These are phyloP conservation scores for Ophion obscuratus DNA, from an alignment of 2,888 invertebrate species.

Conservation along the genomic window DNA sequence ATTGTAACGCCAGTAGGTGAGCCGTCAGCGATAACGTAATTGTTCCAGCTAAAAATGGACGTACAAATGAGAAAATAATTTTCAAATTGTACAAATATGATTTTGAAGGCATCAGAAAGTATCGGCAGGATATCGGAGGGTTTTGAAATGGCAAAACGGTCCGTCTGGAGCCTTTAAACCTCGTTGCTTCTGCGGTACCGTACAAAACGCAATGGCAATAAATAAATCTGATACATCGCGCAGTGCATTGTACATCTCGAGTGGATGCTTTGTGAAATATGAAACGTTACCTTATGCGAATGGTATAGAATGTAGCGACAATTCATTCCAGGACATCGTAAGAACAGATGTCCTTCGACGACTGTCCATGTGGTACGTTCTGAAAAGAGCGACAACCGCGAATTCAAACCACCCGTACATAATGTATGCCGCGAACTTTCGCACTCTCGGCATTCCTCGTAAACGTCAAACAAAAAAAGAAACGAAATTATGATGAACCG, in stretches of 20 bases:
- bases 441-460: neutral
- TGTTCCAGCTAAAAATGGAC: too few relatives aligned
- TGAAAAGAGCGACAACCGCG: conserved; percentile 19
- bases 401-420: conserved; percentile 10
- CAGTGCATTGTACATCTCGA: neutral
- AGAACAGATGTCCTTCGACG: conserved; percentile 37
- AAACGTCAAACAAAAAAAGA: neutral
- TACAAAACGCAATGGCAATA: neutral
- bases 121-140: too few relatives aligned
- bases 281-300: conserved; percentile 27
- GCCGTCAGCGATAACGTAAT: too few relatives aligned
- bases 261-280: neutral
- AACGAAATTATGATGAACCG: neutral
- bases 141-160: neutral
- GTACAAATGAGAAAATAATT: too few relatives aligned
- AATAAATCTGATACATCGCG: neutral
- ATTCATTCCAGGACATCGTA: conserved; percentile 47
- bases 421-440: neutral
- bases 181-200: neutral
- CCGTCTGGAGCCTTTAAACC: neutral
- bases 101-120: too few relatives aligned
- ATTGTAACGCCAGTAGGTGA: too few relatives aligned
- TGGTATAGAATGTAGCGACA: conserved; percentile 18
- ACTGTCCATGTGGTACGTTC: conserved; percentile 42
- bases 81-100: too few relatives aligned